These are phyloP conservation scores for Cladopsammia gracilis DNA, from an alignment of 64 coral and sea anemone species.

Conservation along the genomic window DNA sequence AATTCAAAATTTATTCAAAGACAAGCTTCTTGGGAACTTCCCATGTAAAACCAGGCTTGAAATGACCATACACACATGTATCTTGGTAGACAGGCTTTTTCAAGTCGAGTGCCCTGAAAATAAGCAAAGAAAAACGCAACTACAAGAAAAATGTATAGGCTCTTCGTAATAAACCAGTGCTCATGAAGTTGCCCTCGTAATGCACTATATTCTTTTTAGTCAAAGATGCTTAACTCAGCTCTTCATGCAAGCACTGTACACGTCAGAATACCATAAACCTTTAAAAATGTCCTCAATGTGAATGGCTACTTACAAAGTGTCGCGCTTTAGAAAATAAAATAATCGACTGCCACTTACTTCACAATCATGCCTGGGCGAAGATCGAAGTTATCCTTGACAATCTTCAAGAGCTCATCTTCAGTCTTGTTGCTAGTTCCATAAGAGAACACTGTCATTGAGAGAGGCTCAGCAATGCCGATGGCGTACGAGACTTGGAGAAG, in stretches of 20 bases:
- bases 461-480: constrained; percentile 95
- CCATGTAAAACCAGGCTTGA: constrained; percentile 98
- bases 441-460: constrained; percentile 95
- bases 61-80: constrained; percentile 96
- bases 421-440: constrained; percentile 92
- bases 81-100: constrained; percentile 95
- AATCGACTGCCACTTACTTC: too few species aligned
- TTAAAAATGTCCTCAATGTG: too few species aligned
- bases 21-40: constrained; percentile 88
- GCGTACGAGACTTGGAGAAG: constrained; percentile 97
- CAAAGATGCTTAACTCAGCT: too few species aligned
- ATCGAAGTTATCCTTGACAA: constrained; percentile 99
- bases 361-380: constrained; percentile 95
- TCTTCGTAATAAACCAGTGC: too few species aligned
- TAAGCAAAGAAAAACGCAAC: constrained; percentile 3
- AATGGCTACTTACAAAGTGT: too few species aligned
- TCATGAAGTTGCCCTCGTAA: too few species aligned
- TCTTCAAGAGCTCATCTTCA: constrained; percentile 94
- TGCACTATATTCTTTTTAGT: too few species aligned
- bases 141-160: too few species aligned
- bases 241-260: too few species aligned
- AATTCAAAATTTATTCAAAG: constrained; percentile 34
- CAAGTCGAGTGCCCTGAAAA: constrained; percentile 90
- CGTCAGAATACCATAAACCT: too few species aligned
- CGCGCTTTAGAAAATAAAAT: too few species aligned